Conservation (phyloP, 2,113 vertebrate genomes). For the Vombatus ursinus region DNA sequence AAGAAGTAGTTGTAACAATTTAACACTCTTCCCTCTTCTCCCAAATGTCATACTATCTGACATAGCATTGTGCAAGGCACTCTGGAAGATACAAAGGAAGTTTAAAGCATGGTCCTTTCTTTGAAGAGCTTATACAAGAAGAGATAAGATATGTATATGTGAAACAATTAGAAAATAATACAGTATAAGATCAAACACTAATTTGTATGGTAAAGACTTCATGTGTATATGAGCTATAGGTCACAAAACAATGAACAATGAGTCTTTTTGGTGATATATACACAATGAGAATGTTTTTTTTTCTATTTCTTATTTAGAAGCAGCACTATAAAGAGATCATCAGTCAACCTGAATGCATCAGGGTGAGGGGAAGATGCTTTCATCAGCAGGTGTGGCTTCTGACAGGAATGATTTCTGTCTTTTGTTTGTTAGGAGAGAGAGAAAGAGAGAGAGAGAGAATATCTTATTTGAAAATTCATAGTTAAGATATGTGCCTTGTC, state of each 20-base stretch:
- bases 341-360: neutral
- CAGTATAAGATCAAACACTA: neutral
- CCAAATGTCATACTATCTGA: neutral
- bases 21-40: too few species aligned
- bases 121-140: too few species aligned
- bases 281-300: neutral
- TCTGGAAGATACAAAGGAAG: neutral
- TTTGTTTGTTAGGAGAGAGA: constrained; percentile 15
- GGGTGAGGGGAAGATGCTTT: neutral
- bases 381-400: constrained; percentile 2
- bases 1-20: neutral
- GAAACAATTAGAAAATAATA: neutral
- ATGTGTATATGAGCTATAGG: neutral
- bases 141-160: neutral
- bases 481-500: constrained; percentile 66
- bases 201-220: neutral
- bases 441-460: neutral
- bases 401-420: constrained; percentile 23
- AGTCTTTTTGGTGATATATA: neutral
- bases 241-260: neutral
- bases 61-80: neutral
- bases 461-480: constrained; percentile 59
- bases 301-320: neutral
- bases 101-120: neutral
- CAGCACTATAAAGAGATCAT: neutral